Evolutionary conservation across 2,113 vertebrate genomes (phyloP).

Genomic region (Scomber scombrus): DNA sequence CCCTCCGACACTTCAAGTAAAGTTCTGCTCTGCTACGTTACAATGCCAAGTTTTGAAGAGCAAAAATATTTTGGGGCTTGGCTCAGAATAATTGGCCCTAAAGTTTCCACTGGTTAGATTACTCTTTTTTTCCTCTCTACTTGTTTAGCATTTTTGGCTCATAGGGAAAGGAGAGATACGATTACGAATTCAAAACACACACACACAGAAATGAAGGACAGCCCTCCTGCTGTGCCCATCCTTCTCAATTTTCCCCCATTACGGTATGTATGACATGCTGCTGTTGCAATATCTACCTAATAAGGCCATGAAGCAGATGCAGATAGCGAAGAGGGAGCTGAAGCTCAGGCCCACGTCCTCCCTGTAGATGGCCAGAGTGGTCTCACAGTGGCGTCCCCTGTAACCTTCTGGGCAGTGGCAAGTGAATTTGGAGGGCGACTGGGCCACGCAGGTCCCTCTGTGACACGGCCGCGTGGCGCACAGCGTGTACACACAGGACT

Average conservation of each 20-base stretch:
- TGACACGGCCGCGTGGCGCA: slow-evolving; percentile 89
- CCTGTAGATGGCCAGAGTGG: slow-evolving; percentile 86
- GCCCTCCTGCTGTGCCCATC: background rate
- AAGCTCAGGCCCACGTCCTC: slow-evolving; percentile 90
- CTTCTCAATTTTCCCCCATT: background rate
- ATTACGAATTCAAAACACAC: background rate
- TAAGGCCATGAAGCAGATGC: slow-evolving; percentile 90
- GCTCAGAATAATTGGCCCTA: too few relatives aligned
- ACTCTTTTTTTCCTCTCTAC: background rate
- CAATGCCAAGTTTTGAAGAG: background rate
- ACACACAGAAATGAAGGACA: background rate
- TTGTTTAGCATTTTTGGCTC: background rate
- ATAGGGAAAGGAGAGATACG: background rate
- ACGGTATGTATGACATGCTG: background rate
- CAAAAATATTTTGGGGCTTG: background rate
- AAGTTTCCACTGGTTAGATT: background rate
- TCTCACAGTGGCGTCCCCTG: slow-evolving; percentile 87
- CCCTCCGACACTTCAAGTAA: too few relatives aligned
- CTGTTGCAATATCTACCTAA: slow-evolving; percentile 85
- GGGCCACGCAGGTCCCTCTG: slow-evolving; percentile 87
- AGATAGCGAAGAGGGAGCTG: slow-evolving; percentile 92
- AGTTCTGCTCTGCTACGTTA: too few relatives aligned
- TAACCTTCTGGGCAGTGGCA: slow-evolving; percentile 89
- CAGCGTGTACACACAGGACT: slow-evolving; percentile 87
- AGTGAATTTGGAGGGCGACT: slow-evolving; percentile 86